phyloP scores from a whole-genome alignment of 2,113 vertebrate genomes.

The Benitochromis conjunctus region DNA sequence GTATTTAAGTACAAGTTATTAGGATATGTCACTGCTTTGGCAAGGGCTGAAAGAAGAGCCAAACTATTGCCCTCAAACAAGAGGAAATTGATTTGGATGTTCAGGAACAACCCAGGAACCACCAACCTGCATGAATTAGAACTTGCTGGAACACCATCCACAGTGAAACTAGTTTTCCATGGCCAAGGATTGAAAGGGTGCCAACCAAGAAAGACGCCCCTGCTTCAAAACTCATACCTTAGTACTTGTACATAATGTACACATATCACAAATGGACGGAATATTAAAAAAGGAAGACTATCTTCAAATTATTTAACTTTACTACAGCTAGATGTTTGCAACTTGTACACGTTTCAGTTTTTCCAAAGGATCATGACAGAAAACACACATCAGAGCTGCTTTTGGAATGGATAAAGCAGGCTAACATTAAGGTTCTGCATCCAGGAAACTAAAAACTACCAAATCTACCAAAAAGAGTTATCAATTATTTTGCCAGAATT shows the following conservation, averaged over 20 bases:
- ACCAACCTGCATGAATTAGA: too few species aligned
- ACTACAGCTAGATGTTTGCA: background rate
- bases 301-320: background rate
- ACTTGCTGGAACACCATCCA: too few species aligned
- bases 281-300: background rate
- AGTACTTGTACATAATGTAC: background rate
- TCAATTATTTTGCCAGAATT: rapidly evolving
- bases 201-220: background rate
- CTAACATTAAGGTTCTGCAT: background rate
- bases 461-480: background rate
- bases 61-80: too few species aligned
- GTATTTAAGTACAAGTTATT: too few species aligned
- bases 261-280: rapidly evolving
- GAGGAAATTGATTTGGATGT: too few species aligned
- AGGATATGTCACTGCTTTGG: too few species aligned
- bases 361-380: background rate
- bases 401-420: background rate
- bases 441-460: background rate
- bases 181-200: rapidly evolving
- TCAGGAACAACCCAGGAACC: too few species aligned
- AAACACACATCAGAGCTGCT: background rate
- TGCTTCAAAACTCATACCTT: background rate
- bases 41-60: too few species aligned
- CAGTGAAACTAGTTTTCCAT: too few species aligned
- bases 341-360: background rate